Conservation (phyloP, 37 sponge, comb jelly and placozoan species). For the Trichoplax adhaerens region DNA sequence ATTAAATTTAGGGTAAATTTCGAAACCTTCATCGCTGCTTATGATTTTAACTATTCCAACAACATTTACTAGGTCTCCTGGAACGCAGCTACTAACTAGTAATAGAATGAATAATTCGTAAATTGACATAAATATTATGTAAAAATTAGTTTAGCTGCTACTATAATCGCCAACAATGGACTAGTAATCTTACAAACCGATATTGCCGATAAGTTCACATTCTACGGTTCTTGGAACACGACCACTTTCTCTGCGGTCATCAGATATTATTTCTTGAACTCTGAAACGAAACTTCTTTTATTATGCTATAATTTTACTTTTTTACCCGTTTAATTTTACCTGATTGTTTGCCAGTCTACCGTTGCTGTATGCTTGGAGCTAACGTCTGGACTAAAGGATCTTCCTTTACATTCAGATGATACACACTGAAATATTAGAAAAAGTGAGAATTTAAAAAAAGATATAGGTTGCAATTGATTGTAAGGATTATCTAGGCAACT, state of each 20-base stretch:
- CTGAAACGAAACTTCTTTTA: background rate
- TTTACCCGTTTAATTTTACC: slow-evolving; percentile 1
- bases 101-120: background rate
- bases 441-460: background rate
- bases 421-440: slow-evolving; percentile 24
- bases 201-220: slow-evolving; percentile 74
- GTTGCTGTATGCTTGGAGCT: slow-evolving; percentile 60
- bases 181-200: background rate
- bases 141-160: too few relatives aligned
- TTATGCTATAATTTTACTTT: too few relatives aligned
- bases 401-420: slow-evolving; percentile 34
- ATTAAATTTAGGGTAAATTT: background rate
- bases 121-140: background rate
- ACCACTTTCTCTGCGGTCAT: slow-evolving; percentile 62
- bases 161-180: too few relatives aligned
- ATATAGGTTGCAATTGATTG: too few relatives aligned
- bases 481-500: too few relatives aligned
- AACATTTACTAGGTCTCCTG: slow-evolving; percentile 85
- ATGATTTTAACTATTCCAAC: slow-evolving; percentile 82
- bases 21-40: background rate
- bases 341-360: slow-evolving; percentile 67
- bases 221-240: slow-evolving; percentile 81
- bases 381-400: slow-evolving; percentile 38
- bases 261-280: slow-evolving; percentile 56
- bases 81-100: slow-evolving; percentile 71